These are phyloP conservation scores for Murina feae DNA, from an alignment of 2,113 vertebrate species.

Conservation along the genomic window DNA sequence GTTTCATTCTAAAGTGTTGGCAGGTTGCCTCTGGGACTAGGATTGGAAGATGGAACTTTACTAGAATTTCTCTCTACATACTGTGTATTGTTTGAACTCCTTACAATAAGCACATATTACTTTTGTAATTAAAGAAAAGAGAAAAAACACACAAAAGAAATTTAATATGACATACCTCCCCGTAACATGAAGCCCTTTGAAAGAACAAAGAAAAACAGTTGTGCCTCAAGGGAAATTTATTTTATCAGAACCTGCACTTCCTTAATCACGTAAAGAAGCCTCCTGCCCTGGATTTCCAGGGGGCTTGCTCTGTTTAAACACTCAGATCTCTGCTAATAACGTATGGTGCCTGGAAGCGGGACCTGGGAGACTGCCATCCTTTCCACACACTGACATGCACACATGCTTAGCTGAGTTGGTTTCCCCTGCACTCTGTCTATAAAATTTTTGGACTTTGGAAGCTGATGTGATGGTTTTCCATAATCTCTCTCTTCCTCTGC, in stretches of 20 bases:
- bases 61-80: not conserved
- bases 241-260: conserved; percentile 21
- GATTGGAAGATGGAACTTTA: not conserved
- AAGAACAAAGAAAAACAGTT: conserved; percentile 1
- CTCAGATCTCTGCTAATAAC: conserved; percentile 14
- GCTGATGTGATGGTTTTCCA: not conserved
- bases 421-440: not conserved
- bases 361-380: not conserved
- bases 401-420: not conserved
- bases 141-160: not conserved
- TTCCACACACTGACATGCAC: fast-evolving
- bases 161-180: conserved; percentile 17
- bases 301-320: conserved; percentile 28
- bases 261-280: not conserved
- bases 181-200: conserved; percentile 9
- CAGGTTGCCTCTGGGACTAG: not conserved
- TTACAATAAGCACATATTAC: conserved; percentile 16
- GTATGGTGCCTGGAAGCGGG: not conserved
- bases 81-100: conserved; percentile 7
- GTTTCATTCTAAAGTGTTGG: not conserved
- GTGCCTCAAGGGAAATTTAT: conserved; percentile 54
- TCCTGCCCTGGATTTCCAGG: conserved; percentile 6
- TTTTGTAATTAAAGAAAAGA: conserved; percentile 49
- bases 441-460: not conserved
- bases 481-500: not conserved